These are phyloP conservation scores for Agrochola lota DNA, from an alignment of 2,888 invertebrate genomes.

Conservation along the genomic window DNA sequence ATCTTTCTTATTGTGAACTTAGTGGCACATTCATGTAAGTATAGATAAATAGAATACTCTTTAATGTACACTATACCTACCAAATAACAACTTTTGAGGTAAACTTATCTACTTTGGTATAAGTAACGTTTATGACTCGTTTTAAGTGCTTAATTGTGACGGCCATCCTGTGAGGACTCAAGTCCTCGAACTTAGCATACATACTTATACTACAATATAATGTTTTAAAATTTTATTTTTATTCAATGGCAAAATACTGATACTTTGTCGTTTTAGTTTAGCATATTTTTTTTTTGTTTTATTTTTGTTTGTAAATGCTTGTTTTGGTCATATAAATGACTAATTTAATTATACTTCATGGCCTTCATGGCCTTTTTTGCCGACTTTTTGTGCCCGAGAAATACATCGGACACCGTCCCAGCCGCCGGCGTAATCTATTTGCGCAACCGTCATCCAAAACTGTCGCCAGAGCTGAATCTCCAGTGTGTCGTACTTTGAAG, in stretches of 20 bases:
- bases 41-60: neutral
- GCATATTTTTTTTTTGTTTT: neutral
- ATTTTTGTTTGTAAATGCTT: neutral
- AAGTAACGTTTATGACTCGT: too few relatives aligned
- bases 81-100: neutral
- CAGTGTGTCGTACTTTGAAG: too few relatives aligned
- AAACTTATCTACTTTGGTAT: neutral
- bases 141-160: neutral
- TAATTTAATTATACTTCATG: too few relatives aligned
- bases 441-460: too few relatives aligned
- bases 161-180: neutral
- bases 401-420: too few relatives aligned
- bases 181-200: neutral
- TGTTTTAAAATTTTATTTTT: neutral
- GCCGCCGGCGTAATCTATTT: too few relatives aligned
- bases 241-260: neutral
- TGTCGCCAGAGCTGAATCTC: too few relatives aligned
- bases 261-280: neutral
- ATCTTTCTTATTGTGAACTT: constrained; percentile 41
- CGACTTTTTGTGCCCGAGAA: too few relatives aligned
- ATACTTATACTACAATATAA: too few relatives aligned
- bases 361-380: too few relatives aligned
- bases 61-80: too few relatives aligned
- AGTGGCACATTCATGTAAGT: constrained; percentile 51
- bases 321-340: neutral